phyloP scores from a whole-genome alignment of 2,888 invertebrate genomes.

The Linnaemya tessellans region DNA sequence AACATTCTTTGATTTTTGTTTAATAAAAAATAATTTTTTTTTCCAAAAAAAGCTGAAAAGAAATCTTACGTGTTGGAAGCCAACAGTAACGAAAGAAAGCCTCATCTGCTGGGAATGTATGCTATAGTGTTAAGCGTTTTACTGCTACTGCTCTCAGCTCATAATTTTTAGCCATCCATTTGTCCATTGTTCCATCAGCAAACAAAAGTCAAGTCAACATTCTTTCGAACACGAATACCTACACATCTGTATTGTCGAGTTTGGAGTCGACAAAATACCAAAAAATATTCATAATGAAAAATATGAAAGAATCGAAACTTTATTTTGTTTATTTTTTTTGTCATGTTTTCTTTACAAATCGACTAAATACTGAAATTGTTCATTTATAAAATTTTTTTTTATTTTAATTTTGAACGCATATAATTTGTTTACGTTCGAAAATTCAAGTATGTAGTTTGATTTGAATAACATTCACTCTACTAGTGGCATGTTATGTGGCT shows the following conservation, averaged over 20 bases:
- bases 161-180: slow-evolving; percentile 68
- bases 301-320: slow-evolving; percentile 53
- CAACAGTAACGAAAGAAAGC: slow-evolving; percentile 33
- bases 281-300: slow-evolving; percentile 35
- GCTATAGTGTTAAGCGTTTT: slow-evolving; percentile 72
- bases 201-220: slow-evolving; percentile 55
- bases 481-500: background rate
- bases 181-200: slow-evolving; percentile 63
- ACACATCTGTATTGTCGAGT: slow-evolving; percentile 29
- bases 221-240: slow-evolving; percentile 53
- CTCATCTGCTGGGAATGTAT: slow-evolving; percentile 70
- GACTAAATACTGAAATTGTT: slow-evolving; percentile 71
- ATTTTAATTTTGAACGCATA: slow-evolving; percentile 16
- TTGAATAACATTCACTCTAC: slow-evolving; percentile 55
- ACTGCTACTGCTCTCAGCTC: slow-evolving; percentile 70
- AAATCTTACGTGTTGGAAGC: slow-evolving; percentile 19
- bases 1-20: slow-evolving; percentile 60
- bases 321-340: slow-evolving; percentile 50
- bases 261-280: slow-evolving; percentile 25
- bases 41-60: background rate
- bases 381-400: slow-evolving; percentile 52
- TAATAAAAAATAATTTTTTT: slow-evolving; percentile 35
- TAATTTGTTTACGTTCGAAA: slow-evolving; percentile 51
- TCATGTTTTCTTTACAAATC: slow-evolving; percentile 66
- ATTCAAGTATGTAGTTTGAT: slow-evolving; percentile 39